Base-by-base conservation (phyloP, 2,888 invertebrate genomes). In the Trissoscelio sp. region DNA sequence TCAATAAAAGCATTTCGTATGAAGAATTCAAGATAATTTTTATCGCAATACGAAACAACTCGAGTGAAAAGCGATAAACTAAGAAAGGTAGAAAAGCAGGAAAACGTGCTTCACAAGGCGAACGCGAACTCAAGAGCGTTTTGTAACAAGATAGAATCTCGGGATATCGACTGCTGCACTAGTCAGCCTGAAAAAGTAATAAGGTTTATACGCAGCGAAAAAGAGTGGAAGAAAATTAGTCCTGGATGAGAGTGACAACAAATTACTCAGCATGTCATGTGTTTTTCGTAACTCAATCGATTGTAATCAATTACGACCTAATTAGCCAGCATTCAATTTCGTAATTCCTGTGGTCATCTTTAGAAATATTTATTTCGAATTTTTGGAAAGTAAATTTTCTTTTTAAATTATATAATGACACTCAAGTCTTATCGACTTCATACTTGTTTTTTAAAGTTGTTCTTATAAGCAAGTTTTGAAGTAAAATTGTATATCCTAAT, bases 151-250 rank as follows among this genome's bases (percentile, higher is more conserved):
- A 86, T 79, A 83, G 70, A 79, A 85, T 83, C 80, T 75, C 73
- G 83, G 73, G 83, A 86, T 86, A 87, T 87, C 86, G 86, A 85
- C 86, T 85, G 73, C 83, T 79, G 73, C 79, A 67, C 60, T 69
- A 81, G 83, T 83, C 73, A 79, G 82, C 70, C 78, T 86, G 86
- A 87, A 87, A 86, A 84, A 86, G 85, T 85, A 86, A 87, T 87
- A 85, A 85, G 82, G 84, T 82, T 82, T 82, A 85, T 79, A 66
- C 66, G 39, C 46, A 74, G 62, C 14, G 66, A 69, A 67, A 72
- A 77, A 64, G 64, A 58, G 67, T 60, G 12, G 64, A 74, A 69
- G 48, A 64, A 70, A 80, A 75, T 75, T 70, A 70, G 72, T 53
- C 70, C 37, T 34, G 51, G 58, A 70, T 42, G 69, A 66, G 70